phyloP scores from a whole-genome alignment of 2,888 invertebrate species.

The Podotricha telesiphe region DNA sequence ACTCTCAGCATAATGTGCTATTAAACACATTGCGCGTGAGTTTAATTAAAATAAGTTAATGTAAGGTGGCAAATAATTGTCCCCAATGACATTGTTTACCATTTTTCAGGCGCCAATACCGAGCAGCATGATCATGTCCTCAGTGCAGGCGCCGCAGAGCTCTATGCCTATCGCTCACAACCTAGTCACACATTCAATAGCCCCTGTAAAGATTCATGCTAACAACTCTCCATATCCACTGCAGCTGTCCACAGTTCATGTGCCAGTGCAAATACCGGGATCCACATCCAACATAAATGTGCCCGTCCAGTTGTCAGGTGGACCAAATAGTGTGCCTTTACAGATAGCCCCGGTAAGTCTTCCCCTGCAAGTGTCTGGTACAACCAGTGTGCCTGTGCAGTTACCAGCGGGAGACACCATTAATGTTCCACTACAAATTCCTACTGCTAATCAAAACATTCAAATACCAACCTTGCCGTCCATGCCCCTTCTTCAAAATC shows the following conservation, averaged over 20 bases:
- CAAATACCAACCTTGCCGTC: slow-evolving; percentile 69
- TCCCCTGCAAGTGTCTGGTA: slow-evolving; percentile 72
- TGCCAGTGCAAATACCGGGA: slow-evolving; percentile 78
- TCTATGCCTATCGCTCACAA: slow-evolving; percentile 75
- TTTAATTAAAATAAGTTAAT: slow-evolving; percentile 50
- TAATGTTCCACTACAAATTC: slow-evolving; percentile 75
- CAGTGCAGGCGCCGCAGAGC: slow-evolving; percentile 76
- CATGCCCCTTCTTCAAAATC: slow-evolving; percentile 72
- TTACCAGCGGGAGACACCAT: slow-evolving; percentile 75
- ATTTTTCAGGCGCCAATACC: slow-evolving; percentile 77
- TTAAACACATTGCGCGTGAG: slow-evolving; percentile 78
- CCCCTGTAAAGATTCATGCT: slow-evolving; percentile 75
- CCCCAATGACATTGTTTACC: slow-evolving; percentile 61
- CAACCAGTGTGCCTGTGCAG: slow-evolving; percentile 74
- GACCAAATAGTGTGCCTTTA: slow-evolving; percentile 67
- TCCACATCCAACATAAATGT: slow-evolving; percentile 77
- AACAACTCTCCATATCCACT: slow-evolving; percentile 71
- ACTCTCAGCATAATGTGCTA: slow-evolving; percentile 74
- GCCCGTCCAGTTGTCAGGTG: slow-evolving; percentile 73
- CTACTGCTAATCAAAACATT: slow-evolving; percentile 66
- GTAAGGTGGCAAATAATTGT: slow-evolving; percentile 51
- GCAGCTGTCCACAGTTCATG: slow-evolving; percentile 76
- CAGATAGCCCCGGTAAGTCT: slow-evolving; percentile 76
- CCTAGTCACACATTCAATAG: slow-evolving; percentile 74
- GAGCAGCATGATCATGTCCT: slow-evolving; percentile 80